phyloP scores from a whole-genome alignment of 2,113 vertebrate genomes.

The Silurus meridionalis region DNA sequence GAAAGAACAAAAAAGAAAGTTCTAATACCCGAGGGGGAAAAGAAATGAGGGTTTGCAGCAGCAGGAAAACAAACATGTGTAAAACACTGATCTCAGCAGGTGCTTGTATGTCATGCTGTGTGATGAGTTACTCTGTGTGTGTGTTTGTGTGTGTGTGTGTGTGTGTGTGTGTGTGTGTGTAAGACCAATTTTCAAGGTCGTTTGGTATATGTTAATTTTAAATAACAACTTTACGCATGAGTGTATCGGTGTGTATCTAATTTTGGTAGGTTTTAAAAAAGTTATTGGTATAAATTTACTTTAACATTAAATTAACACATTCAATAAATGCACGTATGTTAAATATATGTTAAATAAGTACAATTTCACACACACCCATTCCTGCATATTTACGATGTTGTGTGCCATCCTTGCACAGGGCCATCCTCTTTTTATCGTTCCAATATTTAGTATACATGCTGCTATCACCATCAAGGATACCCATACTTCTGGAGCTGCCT shows the following conservation, averaged over 20 bases:
- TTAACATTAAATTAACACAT: neutral
- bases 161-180: neutral
- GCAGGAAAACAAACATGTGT: neutral
- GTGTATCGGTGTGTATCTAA: neutral
- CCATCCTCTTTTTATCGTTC: too few relatives aligned
- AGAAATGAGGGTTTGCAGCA: neutral
- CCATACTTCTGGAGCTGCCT: neutral
- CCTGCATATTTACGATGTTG: too few relatives aligned
- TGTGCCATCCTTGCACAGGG: too few relatives aligned
- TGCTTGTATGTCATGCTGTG: neutral
- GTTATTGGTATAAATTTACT: neutral
- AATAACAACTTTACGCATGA: neutral
- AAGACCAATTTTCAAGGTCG: neutral
- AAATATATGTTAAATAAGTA: too few relatives aligned
- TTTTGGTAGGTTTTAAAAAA: neutral
- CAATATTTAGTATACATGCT: too few relatives aligned
- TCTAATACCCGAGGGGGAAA: neutral
- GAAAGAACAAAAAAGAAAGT: too few relatives aligned
- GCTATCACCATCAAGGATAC: neutral
- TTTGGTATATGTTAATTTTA: neutral
- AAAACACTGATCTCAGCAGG: constrained; percentile 14
- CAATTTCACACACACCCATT: too few relatives aligned
- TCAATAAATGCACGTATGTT: too few relatives aligned
- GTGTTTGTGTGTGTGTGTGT: neutral
- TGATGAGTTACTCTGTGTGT: neutral